Evolutionary conservation across 2,888 invertebrate genomes (phyloP), one percentile per base, ranked within the genome.

Genomic region (Drosophila colorata): DNA sequence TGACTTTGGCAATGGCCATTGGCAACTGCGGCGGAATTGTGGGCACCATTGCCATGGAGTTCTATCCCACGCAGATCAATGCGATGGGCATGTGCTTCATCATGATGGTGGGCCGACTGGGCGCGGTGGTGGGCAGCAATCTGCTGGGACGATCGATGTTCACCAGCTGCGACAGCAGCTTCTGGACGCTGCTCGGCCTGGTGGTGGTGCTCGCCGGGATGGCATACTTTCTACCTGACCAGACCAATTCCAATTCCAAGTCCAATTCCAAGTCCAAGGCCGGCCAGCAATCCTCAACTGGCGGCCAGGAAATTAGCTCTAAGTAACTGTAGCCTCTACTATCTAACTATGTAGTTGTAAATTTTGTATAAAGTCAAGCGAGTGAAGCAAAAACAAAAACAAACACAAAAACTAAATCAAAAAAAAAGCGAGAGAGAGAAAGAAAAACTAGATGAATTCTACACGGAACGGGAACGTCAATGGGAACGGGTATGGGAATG

Each of bases 1-100:
- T 94, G 55, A 94, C 94, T 0, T 49, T 94, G 2, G 93, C 93
- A 80, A 93, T 94, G 82, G 93, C 93, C 91, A 92, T 93, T 4
- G 94, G 94, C 11, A 93, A 94, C 1, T 94, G 94, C 56, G 94
- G 94, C 31, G 94, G 94, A 0, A 78, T 94, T 25, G 93, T 94
- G 86, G 93, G 93, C 69, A 94, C 94, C 0, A 94, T 94, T 0
- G 92, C 94, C 5, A 94, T 94, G 16, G 94, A 94, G 40, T 91
- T 94, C 60, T 94, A 93, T 63, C 94, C 94, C 2, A 94, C 94
- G n/a, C 93, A 94, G 69, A 86, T 91, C 25, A 92, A 91, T 78
- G 92, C 91, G 37, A 92, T 92, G 92, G 92, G 91, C 46, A 90
- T 92, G 88, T 91, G 92, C 71, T 87, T 92, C 33, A 85, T 90